Evolutionary conservation across 30 jellyfish, hydroid and myxozoan genomes (phyloP).

Genomic region (Catostylus mosaicus): DNA sequence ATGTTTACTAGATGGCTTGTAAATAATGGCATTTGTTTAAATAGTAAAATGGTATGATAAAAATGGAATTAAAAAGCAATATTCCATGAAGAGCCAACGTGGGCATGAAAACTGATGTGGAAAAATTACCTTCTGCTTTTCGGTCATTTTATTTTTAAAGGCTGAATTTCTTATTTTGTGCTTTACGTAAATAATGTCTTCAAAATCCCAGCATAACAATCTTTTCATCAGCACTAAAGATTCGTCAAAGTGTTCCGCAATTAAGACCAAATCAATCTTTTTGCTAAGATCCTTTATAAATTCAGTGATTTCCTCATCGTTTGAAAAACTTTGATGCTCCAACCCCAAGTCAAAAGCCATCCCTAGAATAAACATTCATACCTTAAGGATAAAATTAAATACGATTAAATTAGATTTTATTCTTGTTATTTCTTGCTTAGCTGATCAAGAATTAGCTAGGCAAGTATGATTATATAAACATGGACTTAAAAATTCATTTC

Average conservation of each 20-base stretch:
- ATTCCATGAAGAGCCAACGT: too few relatives aligned
- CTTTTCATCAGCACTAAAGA: conserved; percentile 82
- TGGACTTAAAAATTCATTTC: too few relatives aligned
- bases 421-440: too few relatives aligned
- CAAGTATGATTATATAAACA: too few relatives aligned
- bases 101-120: background rate
- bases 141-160: conserved; percentile 33
- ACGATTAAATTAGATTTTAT: too few relatives aligned
- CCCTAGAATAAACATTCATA: too few relatives aligned
- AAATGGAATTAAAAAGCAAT: too few relatives aligned
- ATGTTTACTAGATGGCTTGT: too few relatives aligned
- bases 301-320: conserved; percentile 40
- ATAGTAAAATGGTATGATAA: too few relatives aligned
- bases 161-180: conserved; percentile 36
- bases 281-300: conserved; percentile 49
- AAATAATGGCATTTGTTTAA: too few relatives aligned
- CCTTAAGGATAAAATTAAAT: too few relatives aligned
- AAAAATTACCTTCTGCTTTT: conserved; percentile 45
- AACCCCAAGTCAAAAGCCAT: conserved; percentile 80
- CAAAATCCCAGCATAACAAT: conserved; percentile 84
- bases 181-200: conserved; percentile 79
- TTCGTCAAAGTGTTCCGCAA: conserved; percentile 87
- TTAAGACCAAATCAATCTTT: conserved; percentile 64
- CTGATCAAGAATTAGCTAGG: too few relatives aligned
- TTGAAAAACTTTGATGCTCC: conserved; percentile 47